Base-by-base conservation (phyloP, 2,113 vertebrate species). In the Accipiter cooperii region DNA sequence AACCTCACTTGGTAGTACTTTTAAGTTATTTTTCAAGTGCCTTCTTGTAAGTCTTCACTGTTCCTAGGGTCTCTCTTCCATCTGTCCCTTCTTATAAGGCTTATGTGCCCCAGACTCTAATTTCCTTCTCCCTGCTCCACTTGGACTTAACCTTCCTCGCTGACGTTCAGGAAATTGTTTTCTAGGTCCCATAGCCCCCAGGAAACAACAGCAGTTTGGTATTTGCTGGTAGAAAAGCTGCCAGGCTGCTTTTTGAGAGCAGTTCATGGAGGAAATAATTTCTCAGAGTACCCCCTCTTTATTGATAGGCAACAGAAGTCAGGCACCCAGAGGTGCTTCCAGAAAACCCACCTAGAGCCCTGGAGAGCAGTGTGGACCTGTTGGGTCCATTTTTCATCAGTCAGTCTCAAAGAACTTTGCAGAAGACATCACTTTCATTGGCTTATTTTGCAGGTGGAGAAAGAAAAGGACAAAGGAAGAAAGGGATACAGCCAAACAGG, bases 21-120 rank as follows among this genome's bases (percentile, higher is more conserved):
- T 33, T 5, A 69, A 66, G 54, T 83, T 77, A 69, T 89, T 93
- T 96, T 89, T 93, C 79, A 93, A 86, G 74, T 61, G 36, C 31
- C 42, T 69, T 83, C 54, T 89, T 88, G 26, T 73, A 90, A 79
- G n/a, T 40, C 66, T 54, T 91, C 7, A 5, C 36, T 87, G 36
- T 79, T 97, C 31, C 44, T 79, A 42, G 22, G 40, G 77, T 94
- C 38, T 77, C 40, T 89, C 55, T 91, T 85, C 91, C 75, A 70
- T 95, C 90, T 95, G 70, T 73, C 92, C 84, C 51, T 94, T 85
- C 58, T 93, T 89, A 57, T 33, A 91, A 69, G 54, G 78, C 36
- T 90, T 80, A 46, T 38, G 70, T 64, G 73, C 42, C 40, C 42
- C 66, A 87, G 70, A 91, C 77, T 46, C 79, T 79, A n/a, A 97